These are phyloP conservation scores for Microtus oregoni DNA, from an alignment of 2,113 vertebrate species.

Conservation along the genomic window DNA sequence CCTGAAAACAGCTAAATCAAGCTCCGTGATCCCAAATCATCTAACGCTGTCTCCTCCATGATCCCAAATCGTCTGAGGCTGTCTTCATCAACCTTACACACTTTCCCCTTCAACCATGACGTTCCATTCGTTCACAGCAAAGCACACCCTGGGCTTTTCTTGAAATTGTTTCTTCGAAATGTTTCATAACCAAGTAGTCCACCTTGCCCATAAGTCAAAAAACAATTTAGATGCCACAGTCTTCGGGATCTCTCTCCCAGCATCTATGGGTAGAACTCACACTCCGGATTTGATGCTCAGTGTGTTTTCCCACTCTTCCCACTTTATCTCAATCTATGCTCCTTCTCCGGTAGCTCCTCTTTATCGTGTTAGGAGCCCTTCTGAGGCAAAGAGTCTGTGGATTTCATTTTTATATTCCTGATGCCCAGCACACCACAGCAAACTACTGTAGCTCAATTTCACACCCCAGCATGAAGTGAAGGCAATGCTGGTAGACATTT, in stretches of 20 bases:
- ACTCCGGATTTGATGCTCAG: not conserved
- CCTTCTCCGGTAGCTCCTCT: not conserved
- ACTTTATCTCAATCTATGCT: not conserved
- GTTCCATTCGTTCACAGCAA: not conserved
- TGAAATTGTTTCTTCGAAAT: not conserved
- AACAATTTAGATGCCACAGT: not conserved
- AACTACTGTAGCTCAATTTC: not conserved
- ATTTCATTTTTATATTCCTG: not conserved
- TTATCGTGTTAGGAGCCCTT: not conserved
- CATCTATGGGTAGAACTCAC: not conserved
- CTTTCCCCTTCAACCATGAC: not conserved
- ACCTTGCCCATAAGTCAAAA: conserved; percentile 7
- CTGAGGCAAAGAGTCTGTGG: not conserved
- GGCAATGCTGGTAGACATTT: not conserved
- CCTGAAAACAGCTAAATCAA: not conserved
- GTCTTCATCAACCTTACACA: rapidly evolving
- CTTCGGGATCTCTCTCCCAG: not conserved
- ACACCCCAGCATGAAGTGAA: not conserved
- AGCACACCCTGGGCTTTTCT: not conserved
- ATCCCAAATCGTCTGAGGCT: too few relatives aligned
- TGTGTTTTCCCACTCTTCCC: not conserved
- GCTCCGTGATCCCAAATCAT: too few relatives aligned
- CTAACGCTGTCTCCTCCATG: not conserved
- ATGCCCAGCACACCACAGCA: not conserved
- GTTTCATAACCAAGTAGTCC: not conserved